Conservation (phyloP, 2,888 invertebrate species). For the Litoditis marina region DNA sequence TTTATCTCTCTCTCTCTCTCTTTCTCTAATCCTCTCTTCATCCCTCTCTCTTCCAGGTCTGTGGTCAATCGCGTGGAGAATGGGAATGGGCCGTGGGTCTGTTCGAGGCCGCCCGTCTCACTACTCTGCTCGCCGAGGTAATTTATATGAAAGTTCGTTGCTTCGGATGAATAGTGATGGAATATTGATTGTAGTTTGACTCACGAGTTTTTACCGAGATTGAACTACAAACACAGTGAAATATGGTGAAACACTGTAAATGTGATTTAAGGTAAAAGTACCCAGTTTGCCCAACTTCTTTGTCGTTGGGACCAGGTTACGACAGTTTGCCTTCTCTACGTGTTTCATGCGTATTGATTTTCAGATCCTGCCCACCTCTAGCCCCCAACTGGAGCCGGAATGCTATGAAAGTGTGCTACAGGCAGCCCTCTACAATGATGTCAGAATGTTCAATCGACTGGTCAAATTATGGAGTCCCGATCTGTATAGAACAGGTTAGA, state of each 20-base stretch:
- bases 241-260: too few species aligned
- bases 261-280: neutral
- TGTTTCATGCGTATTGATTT: conserved; percentile 25
- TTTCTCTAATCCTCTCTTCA: neutral
- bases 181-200: too few species aligned
- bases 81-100: conserved; percentile 58
- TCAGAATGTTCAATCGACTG: conserved; percentile 42
- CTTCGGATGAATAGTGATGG: too few species aligned
- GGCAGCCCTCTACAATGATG: conserved; percentile 40
- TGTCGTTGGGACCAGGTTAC: too few species aligned
- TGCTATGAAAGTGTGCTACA: conserved; percentile 49
- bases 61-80: conserved; percentile 48
- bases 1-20: neutral
- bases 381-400: conserved; percentile 59
- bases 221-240: too few species aligned
- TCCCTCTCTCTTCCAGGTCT: conserved; percentile 29
- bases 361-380: conserved; percentile 45
- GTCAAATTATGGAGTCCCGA: conserved; percentile 55
- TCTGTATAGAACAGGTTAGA: conserved; percentile 47
- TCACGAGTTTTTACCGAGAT: too few species aligned
- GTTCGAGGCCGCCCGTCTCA: conserved; percentile 44
- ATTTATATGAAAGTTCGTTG: too few species aligned
- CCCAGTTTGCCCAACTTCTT: too few species aligned
- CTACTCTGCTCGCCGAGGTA: conserved; percentile 37
- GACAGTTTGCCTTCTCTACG: too few species aligned